phyloP scores from a whole-genome alignment of 2,113 vertebrate species.

The Callionymus lyra region DNA sequence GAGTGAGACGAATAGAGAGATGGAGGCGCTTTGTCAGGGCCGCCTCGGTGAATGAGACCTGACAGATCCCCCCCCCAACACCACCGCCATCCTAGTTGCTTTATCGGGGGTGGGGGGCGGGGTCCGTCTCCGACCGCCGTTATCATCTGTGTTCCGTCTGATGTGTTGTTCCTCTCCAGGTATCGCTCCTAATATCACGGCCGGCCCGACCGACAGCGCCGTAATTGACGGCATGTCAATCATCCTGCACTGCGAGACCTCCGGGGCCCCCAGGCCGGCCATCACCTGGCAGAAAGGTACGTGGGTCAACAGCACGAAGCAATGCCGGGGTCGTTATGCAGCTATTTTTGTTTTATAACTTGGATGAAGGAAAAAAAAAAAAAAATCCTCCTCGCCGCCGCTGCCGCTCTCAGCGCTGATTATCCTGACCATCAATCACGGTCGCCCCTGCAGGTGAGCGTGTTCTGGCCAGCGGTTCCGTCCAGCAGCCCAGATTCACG shows the following conservation, averaged over 20 bases:
- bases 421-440: constrained; percentile 24
- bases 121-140: constrained; percentile 48
- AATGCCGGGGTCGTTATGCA: constrained; percentile 16
- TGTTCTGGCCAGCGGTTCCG: constrained; percentile 88
- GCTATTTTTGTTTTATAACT: constrained; percentile 4
- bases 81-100: constrained; percentile 43
- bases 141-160: constrained; percentile 44
- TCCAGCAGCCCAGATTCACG: constrained; percentile 90
- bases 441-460: constrained; percentile 74
- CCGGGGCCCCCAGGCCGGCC: constrained; percentile 86
- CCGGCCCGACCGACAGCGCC: constrained; percentile 86
- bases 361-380: no score
- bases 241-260: constrained; percentile 89
- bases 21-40: constrained; percentile 36
- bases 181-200: constrained; percentile 96
- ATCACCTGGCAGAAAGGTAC: constrained; percentile 97
- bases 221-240: constrained; percentile 92
- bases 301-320: constrained; percentile 33
- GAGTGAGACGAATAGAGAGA: constrained; percentile 29
- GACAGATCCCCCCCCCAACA: constrained; percentile 24
- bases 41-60: constrained; percentile 40
- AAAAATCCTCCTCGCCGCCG: no score
- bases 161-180: constrained; percentile 61
- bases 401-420: constrained; percentile 17
- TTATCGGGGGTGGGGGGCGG: constrained; percentile 36